Base-by-base conservation (phyloP, 2,797 vertebrate species). In the Hoplostethus atlanticus region DNA sequence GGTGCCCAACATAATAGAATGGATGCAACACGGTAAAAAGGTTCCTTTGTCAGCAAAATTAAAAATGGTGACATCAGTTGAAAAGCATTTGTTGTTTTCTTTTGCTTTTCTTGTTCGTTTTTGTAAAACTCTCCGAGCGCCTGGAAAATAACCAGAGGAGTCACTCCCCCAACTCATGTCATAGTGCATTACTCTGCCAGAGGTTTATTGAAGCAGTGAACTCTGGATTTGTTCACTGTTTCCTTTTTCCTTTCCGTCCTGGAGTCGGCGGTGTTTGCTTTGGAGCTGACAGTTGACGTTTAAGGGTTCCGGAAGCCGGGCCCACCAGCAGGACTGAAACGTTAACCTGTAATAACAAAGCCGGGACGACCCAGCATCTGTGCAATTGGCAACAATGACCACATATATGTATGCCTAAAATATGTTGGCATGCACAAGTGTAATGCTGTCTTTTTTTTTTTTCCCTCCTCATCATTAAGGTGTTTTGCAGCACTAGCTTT, bases 11-110 rank as follows among this genome's bases (percentile, higher is more conserved):
- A 95, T 92, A 96, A 96, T 93, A 91, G 95, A 95, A 96, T 88
- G 90, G 94, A 94, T 93, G 95, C 91, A 95, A 95, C 93, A 92
- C 91, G 92, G 88, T 92, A 89, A 93, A 28, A 94, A 94, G 85
- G 82, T 93, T 94, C 92, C 87, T 93, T 95, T 96, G 95, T 96
- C 92, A 91, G 92, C 89, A 93, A 95, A 96, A 96, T 95, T 95
- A 95, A 90, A 94, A 92, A 94, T 75, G 86, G 87, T 87, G 86
- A 81, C 88, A 93, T 91, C 85, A 76, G 71, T 89, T 89, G 89
- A 61, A 55, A 59, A 69, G 69, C 63, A 84, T 81, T 58, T 61
- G 61, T 79, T 60, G 74, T 64, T 36, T n/a, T 79, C 66, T 77
- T 62, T 34, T n/a, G 1, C 10, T 21, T 52, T 16, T 92, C 21